Conservation (phyloP, 2,113 vertebrate genomes). For the Centropus unirufus region DNA sequence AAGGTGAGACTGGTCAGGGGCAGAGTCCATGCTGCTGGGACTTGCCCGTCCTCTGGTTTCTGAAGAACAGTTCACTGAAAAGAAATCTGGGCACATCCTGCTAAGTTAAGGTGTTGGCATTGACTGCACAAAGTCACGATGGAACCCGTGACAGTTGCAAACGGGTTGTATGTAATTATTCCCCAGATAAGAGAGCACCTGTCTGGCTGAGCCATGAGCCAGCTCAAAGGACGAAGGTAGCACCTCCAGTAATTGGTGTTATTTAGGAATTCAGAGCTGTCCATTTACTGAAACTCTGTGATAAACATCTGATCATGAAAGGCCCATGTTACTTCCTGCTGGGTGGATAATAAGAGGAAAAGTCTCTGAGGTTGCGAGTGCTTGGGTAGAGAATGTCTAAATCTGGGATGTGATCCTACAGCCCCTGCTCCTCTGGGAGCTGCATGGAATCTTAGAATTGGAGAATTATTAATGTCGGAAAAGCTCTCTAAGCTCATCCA, state of each 20-base stretch:
- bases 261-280: neutral
- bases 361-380: neutral
- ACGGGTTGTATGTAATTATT: rapidly evolving
- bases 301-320: neutral
- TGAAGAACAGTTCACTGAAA: neutral
- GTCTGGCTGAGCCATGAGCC: neutral
- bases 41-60: rapidly evolving
- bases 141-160: neutral
- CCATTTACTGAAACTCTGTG: neutral
- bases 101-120: neutral
- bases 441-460: neutral
- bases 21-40: neutral
- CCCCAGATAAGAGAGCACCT: neutral
- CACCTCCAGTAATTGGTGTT: neutral
- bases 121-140: neutral
- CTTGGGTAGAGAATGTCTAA: neutral
- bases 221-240: neutral
- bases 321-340: neutral
- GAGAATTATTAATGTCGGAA: no score
- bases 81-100: neutral
- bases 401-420: neutral
- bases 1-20: neutral
- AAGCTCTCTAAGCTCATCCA: no score
- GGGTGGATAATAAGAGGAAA: neutral
- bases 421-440: neutral